A percentile compares a stretch with the other conserved stretches of the same genome.
These are phyloP conservation scores for Neoascia interrupta DNA, from an alignment of 2,888 invertebrate genomes.

Conservation along the genomic window DNA sequence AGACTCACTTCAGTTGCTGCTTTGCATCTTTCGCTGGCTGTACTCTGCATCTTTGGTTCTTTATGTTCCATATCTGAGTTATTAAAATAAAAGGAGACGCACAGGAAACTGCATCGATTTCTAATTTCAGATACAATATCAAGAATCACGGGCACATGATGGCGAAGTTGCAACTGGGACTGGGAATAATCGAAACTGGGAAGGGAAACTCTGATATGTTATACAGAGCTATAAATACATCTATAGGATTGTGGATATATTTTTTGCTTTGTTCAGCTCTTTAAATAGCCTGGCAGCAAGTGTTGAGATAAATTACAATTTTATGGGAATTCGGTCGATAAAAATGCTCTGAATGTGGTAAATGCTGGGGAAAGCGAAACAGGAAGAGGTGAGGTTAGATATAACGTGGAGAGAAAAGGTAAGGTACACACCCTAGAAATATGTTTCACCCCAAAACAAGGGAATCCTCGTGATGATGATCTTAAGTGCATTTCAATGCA, in stretches of 20 bases:
- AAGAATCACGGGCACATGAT: conserved; percentile 34
- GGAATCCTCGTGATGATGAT: conserved; percentile 50
- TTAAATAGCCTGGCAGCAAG: conserved; percentile 69
- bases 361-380: not conserved
- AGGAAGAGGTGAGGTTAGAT: not conserved
- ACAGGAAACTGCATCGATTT: conserved; percentile 68
- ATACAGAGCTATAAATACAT: conserved; percentile 38
- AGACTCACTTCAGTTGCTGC: too few species aligned
- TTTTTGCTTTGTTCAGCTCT: conserved; percentile 29
- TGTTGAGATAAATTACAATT: conserved; percentile 69
- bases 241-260: conserved; percentile 37
- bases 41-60: not conserved
- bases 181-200: too few species aligned
- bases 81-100: conserved; percentile 41
- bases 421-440: conserved; percentile 53
- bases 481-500: conserved; percentile 8
- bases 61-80: conserved; percentile 25
- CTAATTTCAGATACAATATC: conserved; percentile 66
- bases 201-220: too few species aligned
- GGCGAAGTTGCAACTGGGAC: conserved; percentile 42
- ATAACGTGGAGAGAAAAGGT: conserved; percentile 3
- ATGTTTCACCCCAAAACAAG: conserved; percentile 49
- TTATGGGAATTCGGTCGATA: conserved; percentile 69
- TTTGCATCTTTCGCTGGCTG: not conserved
- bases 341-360: conserved; percentile 37